These are phyloP conservation scores for Gastrophysa polygoni DNA, from an alignment of 2,888 invertebrate species.

Conservation along the genomic window DNA sequence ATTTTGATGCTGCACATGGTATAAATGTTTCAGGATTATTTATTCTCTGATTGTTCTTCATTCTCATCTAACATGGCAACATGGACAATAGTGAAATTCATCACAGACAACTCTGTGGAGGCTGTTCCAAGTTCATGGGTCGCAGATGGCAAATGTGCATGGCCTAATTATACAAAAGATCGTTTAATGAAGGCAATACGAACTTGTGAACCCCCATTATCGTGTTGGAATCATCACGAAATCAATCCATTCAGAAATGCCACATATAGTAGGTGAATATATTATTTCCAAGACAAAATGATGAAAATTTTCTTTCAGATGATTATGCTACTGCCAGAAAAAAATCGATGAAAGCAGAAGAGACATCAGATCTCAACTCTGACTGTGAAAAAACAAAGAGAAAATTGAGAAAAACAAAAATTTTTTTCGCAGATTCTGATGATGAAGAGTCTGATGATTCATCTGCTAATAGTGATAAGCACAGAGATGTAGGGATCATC, in stretches of 20 bases:
- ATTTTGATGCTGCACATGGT: not conserved
- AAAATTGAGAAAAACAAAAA: not conserved
- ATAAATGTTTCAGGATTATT: not conserved
- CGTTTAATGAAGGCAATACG: conserved; percentile 3
- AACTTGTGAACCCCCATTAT: not conserved
- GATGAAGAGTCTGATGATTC: conserved; percentile 1
- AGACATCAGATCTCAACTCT: conserved; percentile 8
- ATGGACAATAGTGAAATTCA: conserved; percentile 10
- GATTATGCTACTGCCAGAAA: conserved; percentile 12
- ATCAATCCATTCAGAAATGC: conserved; percentile 10
- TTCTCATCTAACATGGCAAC: not conserved
- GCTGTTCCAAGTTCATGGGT: conserved; percentile 12
- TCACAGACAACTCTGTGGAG: conserved; percentile 7
- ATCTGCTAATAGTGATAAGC: not conserved
- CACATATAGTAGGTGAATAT: not conserved
- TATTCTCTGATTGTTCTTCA: too few species aligned
- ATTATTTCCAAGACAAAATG: not conserved
- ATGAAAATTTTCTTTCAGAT: not conserved
- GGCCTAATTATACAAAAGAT: conserved; percentile 6
- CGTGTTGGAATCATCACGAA: conserved; percentile 10
- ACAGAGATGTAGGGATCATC: not conserved
- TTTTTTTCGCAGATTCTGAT: not conserved
- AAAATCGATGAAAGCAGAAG: conserved; percentile 4
- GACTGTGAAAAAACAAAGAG: conserved; percentile 6
- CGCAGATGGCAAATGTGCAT: conserved; percentile 11